Conservation (phyloP, 2,888 invertebrate genomes). For the Bedellia somnulentella region DNA sequence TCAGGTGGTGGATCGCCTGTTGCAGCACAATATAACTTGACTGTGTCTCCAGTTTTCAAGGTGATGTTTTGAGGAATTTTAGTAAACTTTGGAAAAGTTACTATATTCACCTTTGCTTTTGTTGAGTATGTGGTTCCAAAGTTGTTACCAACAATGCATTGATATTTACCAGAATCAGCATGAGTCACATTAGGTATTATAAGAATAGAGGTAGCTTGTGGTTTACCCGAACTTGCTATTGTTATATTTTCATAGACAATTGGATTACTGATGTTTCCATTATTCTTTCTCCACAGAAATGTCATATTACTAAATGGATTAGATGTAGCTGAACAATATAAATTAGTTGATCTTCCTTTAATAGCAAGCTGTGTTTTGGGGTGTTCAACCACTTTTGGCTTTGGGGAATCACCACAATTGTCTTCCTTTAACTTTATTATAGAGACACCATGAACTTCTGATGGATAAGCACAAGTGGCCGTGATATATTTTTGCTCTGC, state of each 20-base stretch:
- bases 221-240: conserved; percentile 57
- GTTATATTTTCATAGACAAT: conserved; percentile 47
- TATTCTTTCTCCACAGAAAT: conserved; percentile 89
- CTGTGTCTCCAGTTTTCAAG: conserved; percentile 82
- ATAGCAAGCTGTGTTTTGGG: conserved; percentile 83
- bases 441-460: conserved; percentile 69
- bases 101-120: conserved; percentile 83
- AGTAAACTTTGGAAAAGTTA: conserved; percentile 83
- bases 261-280: conserved; percentile 54
- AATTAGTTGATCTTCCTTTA: conserved; percentile 80
- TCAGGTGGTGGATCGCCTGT: conserved; percentile 86
- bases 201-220: conserved; percentile 71
- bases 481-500: conserved; percentile 61
- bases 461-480: conserved; percentile 82
- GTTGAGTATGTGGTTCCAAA: conserved; percentile 89
- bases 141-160: conserved; percentile 87
- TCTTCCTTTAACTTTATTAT: conserved; percentile 68
- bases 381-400: conserved; percentile 81
- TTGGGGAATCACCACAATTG: conserved; percentile 81
- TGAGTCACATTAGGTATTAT: conserved; percentile 76
- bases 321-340: conserved; percentile 82
- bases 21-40: conserved; percentile 88
- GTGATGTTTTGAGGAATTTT: conserved; percentile 85
- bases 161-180: conserved; percentile 85
- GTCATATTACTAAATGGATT: conserved; percentile 73